phyloP scores from a whole-genome alignment of 2,113 vertebrate genomes.

The Anolis sagrei region DNA sequence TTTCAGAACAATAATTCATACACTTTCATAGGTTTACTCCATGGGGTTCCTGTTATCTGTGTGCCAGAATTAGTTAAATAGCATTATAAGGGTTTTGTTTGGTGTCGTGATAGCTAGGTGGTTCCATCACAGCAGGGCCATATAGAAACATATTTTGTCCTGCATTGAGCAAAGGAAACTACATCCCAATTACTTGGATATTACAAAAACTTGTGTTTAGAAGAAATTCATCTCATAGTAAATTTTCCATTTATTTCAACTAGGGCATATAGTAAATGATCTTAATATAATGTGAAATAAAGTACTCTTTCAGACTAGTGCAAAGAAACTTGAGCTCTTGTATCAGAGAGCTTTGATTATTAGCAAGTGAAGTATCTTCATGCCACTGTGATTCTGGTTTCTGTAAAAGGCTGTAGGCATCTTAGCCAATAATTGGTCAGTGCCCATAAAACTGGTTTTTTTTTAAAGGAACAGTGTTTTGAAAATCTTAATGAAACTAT shows the following conservation, averaged over 20 bases:
- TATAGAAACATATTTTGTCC: slow-evolving; percentile 32
- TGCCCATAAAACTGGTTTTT: too few relatives aligned
- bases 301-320: too few relatives aligned
- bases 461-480: too few relatives aligned
- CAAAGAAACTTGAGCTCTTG: too few relatives aligned
- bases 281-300: neutral
- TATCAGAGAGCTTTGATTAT: too few relatives aligned
- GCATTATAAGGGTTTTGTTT: slow-evolving; percentile 15
- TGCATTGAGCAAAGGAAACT: slow-evolving; percentile 8
- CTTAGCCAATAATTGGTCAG: too few relatives aligned
- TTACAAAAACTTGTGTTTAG: neutral
- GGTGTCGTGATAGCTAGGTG: slow-evolving; percentile 10
- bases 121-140: slow-evolving; percentile 41
- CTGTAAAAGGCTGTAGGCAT: too few relatives aligned
- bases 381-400: too few relatives aligned
- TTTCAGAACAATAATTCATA: slow-evolving; percentile 24
- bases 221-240: neutral
- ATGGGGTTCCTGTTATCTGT: slow-evolving; percentile 28
- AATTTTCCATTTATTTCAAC: neutral
- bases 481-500: too few relatives aligned
- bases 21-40: slow-evolving; percentile 31
- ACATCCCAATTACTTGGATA: slow-evolving; percentile 28
- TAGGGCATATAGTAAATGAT: neutral
- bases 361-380: too few relatives aligned
- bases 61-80: slow-evolving; percentile 32